phyloP scores from a whole-genome alignment of 2,888 invertebrate genomes.

The Drymonia ruficornis region DNA sequence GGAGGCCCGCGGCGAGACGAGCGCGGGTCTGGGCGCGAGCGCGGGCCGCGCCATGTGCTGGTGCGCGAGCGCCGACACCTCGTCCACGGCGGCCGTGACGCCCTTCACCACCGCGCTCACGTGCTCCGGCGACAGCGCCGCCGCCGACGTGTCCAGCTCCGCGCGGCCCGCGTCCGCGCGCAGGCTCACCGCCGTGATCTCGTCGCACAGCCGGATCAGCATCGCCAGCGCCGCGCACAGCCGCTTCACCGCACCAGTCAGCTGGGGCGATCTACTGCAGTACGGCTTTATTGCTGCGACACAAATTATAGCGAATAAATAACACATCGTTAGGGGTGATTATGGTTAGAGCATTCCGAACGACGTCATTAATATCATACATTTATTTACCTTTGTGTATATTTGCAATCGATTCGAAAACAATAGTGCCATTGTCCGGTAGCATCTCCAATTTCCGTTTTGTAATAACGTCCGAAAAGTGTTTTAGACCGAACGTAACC shows the following conservation, averaged over 20 bases:
- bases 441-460: conserved; percentile 97
- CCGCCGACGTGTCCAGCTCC: conserved; percentile 62
- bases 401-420: conserved; percentile 95
- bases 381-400: conserved; percentile 88
- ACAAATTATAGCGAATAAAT: conserved; percentile 3
- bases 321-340: background rate
- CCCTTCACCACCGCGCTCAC: conserved; percentile 72
- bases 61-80: conserved; percentile 89
- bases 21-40: conserved; percentile 71
- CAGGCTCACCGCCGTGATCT: conserved; percentile 91
- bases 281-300: conserved; percentile 81
- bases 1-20: conserved; percentile 75
- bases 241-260: conserved; percentile 92
- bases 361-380: background rate
- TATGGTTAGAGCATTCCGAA: background rate
- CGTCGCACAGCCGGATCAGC: conserved; percentile 95
- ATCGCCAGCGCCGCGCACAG: conserved; percentile 94
- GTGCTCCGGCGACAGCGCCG: conserved; percentile 71
- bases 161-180: conserved; percentile 81
- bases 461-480: conserved; percentile 96
- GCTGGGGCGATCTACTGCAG: conserved; percentile 85
- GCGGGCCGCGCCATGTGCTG: conserved; percentile 90
- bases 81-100: conserved; percentile 72
- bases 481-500: conserved; percentile 87
- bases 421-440: conserved; percentile 96